phyloP scores from a whole-genome alignment of 2,888 invertebrate genomes.

The Epinotia bilunana region DNA sequence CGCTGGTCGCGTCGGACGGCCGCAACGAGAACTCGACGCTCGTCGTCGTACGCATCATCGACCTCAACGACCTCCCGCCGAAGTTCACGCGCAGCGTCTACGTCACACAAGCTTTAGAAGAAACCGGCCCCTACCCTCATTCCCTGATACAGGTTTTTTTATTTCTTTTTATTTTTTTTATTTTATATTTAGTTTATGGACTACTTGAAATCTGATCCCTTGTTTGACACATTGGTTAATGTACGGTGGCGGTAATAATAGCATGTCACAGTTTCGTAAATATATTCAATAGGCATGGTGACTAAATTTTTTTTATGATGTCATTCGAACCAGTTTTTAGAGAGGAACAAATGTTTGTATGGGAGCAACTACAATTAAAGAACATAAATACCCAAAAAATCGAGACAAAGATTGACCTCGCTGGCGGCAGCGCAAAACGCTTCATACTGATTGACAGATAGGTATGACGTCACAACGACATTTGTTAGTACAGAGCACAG shows the following conservation, averaged over 20 bases:
- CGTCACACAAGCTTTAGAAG: slow-evolving; percentile 90
- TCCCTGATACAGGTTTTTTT: slow-evolving; percentile 88
- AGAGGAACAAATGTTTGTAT: too few species aligned
- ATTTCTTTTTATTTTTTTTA: slow-evolving; percentile 61
- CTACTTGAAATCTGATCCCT: slow-evolving; percentile 9
- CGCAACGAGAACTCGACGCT: slow-evolving; percentile 94
- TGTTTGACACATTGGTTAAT: neutral
- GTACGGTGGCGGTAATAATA: slow-evolving; percentile 13
- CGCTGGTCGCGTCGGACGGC: slow-evolving; percentile 95
- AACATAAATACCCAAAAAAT: too few species aligned
- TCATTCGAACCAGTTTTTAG: too few species aligned
- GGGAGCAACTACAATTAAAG: too few species aligned
- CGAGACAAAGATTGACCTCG: too few species aligned
- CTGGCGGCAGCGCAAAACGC: too few species aligned
- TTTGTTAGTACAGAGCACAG: too few species aligned
- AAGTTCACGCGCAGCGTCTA: slow-evolving; percentile 89
- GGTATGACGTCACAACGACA: too few species aligned
- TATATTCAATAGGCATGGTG: too few species aligned
- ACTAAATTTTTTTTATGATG: too few species aligned
- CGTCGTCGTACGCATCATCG: slow-evolving; percentile 92
- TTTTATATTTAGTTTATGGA: slow-evolving; percentile 48
- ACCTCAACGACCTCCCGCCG: slow-evolving; percentile 96
- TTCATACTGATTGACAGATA: too few species aligned
- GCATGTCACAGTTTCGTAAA: neutral
- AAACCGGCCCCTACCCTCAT: slow-evolving; percentile 89